These are phyloP conservation scores for Poeciliopsis prolifica DNA, from an alignment of 2,113 vertebrate genomes.

Conservation along the genomic window DNA sequence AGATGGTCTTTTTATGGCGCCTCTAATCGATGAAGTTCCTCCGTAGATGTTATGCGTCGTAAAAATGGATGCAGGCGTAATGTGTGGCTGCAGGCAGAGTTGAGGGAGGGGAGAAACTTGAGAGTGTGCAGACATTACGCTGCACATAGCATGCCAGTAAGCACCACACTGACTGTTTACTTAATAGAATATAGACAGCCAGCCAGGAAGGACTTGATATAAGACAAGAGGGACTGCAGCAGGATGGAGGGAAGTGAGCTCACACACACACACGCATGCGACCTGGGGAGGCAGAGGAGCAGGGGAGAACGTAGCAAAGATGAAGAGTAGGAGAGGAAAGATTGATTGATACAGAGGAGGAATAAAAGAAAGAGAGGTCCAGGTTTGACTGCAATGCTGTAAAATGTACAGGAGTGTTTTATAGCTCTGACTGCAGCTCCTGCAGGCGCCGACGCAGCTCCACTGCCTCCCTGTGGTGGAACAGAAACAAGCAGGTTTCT, in stretches of 20 bases:
- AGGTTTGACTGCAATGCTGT: conserved; percentile 58
- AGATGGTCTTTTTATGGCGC: conserved; percentile 15
- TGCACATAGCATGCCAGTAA: not conserved
- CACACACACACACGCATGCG: not conserved
- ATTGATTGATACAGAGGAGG: not conserved
- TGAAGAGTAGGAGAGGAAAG: not conserved
- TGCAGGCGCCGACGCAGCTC: not conserved
- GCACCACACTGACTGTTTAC: conserved; percentile 31
- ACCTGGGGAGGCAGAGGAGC: not conserved
- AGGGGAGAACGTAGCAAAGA: conserved; percentile 7
- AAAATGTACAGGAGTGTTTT: conserved; percentile 30
- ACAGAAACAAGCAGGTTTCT: no score
- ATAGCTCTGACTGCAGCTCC: not conserved
- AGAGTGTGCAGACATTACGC: conserved; percentile 11
- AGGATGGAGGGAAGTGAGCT: not conserved
- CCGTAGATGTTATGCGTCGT: conserved; percentile 6
- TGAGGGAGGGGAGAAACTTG: not conserved
- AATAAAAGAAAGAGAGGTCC: not conserved
- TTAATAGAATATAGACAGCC: conserved; percentile 18
- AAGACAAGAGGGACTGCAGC: conserved; percentile 36
- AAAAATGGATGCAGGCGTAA: conserved; percentile 5
- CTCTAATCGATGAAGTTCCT: not conserved
- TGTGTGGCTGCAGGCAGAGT: conserved; percentile 8
- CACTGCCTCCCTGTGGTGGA: conserved; percentile 43
- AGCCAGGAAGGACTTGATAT: conserved; percentile 42